Percentiles rank a stretch among this genome's conserved stretches.
Conservation (phyloP, 2,113 vertebrate species). For the Carassius carassius region DNA sequence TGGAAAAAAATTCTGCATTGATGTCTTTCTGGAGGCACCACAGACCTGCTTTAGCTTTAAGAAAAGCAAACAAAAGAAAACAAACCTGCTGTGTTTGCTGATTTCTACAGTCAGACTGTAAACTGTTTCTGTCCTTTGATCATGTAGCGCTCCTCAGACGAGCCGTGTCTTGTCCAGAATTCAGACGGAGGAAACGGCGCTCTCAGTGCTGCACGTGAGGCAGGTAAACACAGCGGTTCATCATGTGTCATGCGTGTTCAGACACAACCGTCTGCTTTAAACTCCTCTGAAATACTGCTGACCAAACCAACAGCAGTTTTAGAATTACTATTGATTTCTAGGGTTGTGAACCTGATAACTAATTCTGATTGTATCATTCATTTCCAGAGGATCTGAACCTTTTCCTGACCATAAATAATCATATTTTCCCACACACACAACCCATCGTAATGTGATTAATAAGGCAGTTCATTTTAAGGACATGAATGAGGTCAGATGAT, state of each 20-base stretch:
- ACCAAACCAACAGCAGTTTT: too few relatives aligned
- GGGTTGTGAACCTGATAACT: too few relatives aligned
- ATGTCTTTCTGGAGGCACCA: too few relatives aligned
- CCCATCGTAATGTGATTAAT: slow-evolving; percentile 33
- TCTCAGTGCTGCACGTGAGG: background rate
- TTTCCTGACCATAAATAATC: background rate
- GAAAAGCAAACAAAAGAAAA: too few relatives aligned
- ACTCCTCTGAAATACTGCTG: too few relatives aligned
- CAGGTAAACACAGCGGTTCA: background rate
- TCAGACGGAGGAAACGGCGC: background rate
- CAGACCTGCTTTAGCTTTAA: too few relatives aligned
- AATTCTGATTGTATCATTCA: slow-evolving; percentile 6
- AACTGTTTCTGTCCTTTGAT: background rate
- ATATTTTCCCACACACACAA: background rate
- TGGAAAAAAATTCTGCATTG: too few relatives aligned
- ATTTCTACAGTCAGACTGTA: background rate
- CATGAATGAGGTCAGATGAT: slow-evolving; percentile 34
- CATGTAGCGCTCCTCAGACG: background rate
- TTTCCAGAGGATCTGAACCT: background rate
- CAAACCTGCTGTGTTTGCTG: too few relatives aligned
- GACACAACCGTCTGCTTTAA: background rate
- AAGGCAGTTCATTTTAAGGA: slow-evolving; percentile 20
- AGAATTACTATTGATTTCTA: too few relatives aligned
- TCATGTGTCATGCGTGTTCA: background rate
- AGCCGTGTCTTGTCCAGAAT: background rate